Evolutionary conservation across 2,797 vertebrate genomes (phyloP), one percentile per base, ranked within the genome.

Genomic region (Cirrhinus molitorella): DNA sequence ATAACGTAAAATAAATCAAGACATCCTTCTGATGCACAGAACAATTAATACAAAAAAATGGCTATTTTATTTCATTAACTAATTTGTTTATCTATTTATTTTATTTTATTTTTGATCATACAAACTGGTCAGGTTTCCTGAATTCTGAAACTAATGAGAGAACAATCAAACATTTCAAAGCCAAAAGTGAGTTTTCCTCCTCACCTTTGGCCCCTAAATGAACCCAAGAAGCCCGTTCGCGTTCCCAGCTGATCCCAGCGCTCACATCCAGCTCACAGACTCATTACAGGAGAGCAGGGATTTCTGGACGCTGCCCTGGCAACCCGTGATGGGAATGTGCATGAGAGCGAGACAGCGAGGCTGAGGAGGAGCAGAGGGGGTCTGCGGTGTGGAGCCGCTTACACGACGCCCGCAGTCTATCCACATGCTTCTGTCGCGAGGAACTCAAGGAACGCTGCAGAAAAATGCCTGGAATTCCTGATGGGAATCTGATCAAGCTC

Each of bases 401-500:
- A 66, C 75, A 55, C 5, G 51, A 23, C 31, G 13, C n/a, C 34
- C 49, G 11, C 74, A 14, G 55, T 70, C 63, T 31, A 12, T 34
- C 78, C 57, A 43, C 76, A 80, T 25, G 49, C 28, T 55, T 31
- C 70, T 67, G 68, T 51, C n/a, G 21, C 47, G 53, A 66, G 47
- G 9, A 84, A 65, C 47, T 61, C 53, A 12, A 49, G 57, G 13
- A 80, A 80, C 25, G 51, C 57, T 4, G 73, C n/a, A 67, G 13
- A 73, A 81, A 61, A 80, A 70, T 80, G 63, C 5, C 53, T 89
- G 86, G 92, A 93, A 93, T 92, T 87, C 85, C 55, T 92, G 90
- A 92, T 92, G 92, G 91, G 85, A 88, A 91, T 92, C 90, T 86
- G 89, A 88, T 86, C 80, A 89, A 88, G 88, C 88, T 88, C 90